These are phyloP conservation scores for Chaetops frenatus DNA, from an alignment of 2,113 vertebrate species.

Conservation along the genomic window DNA sequence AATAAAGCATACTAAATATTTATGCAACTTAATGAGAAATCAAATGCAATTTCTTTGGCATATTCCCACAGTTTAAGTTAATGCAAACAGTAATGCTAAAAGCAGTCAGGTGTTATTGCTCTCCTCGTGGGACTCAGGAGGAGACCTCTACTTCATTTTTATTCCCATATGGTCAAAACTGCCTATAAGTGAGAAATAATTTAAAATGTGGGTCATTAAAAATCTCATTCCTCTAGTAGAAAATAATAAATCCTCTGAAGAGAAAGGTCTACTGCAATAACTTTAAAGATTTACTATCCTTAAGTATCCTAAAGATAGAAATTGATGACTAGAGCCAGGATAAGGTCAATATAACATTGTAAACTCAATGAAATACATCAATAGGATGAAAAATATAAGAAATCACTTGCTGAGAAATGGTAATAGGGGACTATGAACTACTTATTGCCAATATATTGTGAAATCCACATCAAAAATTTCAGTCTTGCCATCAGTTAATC, in stretches of 20 bases:
- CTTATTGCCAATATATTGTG: neutral
- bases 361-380: conserved; percentile 23
- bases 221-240: neutral
- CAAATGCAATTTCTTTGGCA: neutral
- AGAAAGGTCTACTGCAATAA: neutral
- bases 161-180: neutral
- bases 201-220: conserved; percentile 18
- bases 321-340: conserved; percentile 9
- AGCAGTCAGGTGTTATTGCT: neutral
- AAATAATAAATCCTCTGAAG: conserved; percentile 34
- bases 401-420: neutral
- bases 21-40: neutral
- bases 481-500: neutral
- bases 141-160: conserved; percentile 6
- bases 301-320: neutral
- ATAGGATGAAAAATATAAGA: neutral
- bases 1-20: neutral
- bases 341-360: conserved; percentile 44
- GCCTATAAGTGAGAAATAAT: conserved; percentile 23
- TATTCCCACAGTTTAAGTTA: neutral
- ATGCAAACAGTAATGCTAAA: neutral
- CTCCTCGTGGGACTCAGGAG: neutral
- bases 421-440: neutral
- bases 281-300: conserved; percentile 12
- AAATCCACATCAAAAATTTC: neutral